Percentiles rank a stretch among this genome's conserved stretches.
Conservation (phyloP, 2,888 invertebrate genomes). For the Bugula neritina region DNA sequence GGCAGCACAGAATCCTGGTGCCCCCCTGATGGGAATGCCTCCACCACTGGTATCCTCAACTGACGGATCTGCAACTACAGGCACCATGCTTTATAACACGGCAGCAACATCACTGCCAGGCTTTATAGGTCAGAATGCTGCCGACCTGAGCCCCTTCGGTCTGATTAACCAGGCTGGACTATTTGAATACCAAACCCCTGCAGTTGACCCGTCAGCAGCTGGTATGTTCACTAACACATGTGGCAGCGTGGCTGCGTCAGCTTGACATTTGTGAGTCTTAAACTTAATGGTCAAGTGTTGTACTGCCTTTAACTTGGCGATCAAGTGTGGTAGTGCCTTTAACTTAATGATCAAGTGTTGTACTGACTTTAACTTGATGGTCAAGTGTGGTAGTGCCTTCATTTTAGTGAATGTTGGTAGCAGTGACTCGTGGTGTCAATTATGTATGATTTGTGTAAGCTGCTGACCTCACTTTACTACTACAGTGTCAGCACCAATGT, state of each 20-base stretch:
- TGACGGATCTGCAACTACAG: background rate
- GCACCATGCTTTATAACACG: constrained; percentile 14
- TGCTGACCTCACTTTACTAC: too few relatives aligned
- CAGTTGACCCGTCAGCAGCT: constrained; percentile 23
- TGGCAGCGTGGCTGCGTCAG: background rate
- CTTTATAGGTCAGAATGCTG: background rate
- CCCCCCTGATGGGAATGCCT: constrained; percentile 4
- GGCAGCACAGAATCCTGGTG: background rate
- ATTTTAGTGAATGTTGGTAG: too few relatives aligned
- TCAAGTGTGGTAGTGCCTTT: too few relatives aligned
- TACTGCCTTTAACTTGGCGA: too few relatives aligned
- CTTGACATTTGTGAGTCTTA: background rate
- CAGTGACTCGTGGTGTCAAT: too few relatives aligned
- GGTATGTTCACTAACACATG: constrained; percentile 12
- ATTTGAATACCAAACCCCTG: background rate
- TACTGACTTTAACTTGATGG: too few relatives aligned
- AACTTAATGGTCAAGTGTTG: too few relatives aligned
- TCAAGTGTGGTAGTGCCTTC: too few relatives aligned
- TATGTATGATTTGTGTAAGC: too few relatives aligned
- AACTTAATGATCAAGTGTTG: too few relatives aligned
- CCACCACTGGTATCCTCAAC: background rate
- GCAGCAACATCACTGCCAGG: constrained; percentile 7
- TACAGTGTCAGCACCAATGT: too few relatives aligned
- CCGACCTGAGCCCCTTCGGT: constrained; percentile 14
- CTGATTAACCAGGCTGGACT: background rate